Evolutionary conservation across 2,113 vertebrate genomes (phyloP).

Genomic region (Salvator merianae): DNA sequence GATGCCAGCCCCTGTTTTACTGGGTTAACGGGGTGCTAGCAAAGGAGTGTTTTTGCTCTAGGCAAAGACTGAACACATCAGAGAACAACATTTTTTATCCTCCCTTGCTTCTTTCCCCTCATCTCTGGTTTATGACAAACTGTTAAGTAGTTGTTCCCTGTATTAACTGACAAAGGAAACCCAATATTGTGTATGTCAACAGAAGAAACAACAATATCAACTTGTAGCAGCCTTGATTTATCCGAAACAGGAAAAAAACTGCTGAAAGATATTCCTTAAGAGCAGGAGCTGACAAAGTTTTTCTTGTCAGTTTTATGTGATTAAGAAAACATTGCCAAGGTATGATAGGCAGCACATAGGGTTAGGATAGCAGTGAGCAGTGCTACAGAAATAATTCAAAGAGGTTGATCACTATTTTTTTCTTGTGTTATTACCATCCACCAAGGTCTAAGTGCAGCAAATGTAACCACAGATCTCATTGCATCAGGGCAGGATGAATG

Average conservation of each 20-base stretch:
- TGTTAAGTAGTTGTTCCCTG: not conserved
- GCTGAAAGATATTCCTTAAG: not conserved
- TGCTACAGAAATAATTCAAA: not conserved
- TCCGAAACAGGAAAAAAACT: not conserved
- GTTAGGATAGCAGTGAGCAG: not conserved
- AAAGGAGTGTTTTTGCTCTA: constrained; percentile 22
- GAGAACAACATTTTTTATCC: not conserved
- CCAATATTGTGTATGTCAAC: not conserved
- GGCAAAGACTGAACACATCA: not conserved
- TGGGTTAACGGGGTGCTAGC: rapidly evolving
- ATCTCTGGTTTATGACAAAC: not conserved
- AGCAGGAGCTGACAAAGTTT: not conserved
- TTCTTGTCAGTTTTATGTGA: not conserved
- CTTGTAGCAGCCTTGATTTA: constrained; percentile 5
- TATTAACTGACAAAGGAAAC: not conserved
- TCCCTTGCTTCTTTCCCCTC: not conserved
- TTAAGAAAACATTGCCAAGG: too few species aligned
- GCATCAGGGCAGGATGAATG: not conserved
- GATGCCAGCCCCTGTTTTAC: not conserved
- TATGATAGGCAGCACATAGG: not conserved
- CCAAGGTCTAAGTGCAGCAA: not conserved
- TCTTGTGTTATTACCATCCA: not conserved
- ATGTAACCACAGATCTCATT: not conserved
- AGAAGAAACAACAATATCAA: rapidly evolving
- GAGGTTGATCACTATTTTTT: not conserved